Evolutionary conservation across 2,888 invertebrate species (phyloP), one percentile per base, ranked within the genome.

Genomic region (Pediacus dermestoides): DNA sequence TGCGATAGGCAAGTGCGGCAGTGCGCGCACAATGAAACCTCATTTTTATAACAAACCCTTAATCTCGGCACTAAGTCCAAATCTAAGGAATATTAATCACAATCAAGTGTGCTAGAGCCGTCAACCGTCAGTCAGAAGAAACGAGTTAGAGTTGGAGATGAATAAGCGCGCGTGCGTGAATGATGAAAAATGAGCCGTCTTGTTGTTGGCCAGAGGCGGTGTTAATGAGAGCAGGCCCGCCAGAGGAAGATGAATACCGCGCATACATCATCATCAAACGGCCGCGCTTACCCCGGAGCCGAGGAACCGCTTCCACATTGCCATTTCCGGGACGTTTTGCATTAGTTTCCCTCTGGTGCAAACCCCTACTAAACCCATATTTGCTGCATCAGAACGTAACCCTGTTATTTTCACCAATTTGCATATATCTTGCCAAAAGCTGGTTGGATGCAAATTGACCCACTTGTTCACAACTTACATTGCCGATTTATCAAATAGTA

Each of bases 51-150:
- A 37, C 42, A 39, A 43, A 46, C 50, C 56, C 55, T 53, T 57
- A 57, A 58, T 57, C 57, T 48, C 48, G 46, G 41, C 55, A 43
- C 50, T 48, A 53, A 48, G 55, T 55, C 57, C 55, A 48, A 59
- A 58, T 57, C 58, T 55, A 34, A 50, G 37, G 57, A 58, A 58
- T 61, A 63, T 63, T 63, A 63, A 63, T 63, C 63, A 62, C 63
- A 62, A 62, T 62, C 61, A 63, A 56, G 56, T 52, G 53, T 49
- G 47, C 50, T 40, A 37, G 42, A 48, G 46, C 50, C 47, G 58
- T 55, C 58, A 59, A 54, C 49, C 54, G 54, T 58, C 60, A 57
- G 53, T 57, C 57, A 41, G 41, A 9, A 30, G 42, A 13, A 30
- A 30, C 28, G 33, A n/a, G 14, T 21, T 4, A 2, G 23, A n/a